Evolutionary conservation across 2,888 invertebrate genomes (phyloP), one percentile per base, ranked within the genome.

Genomic region (Myopa tessellatipennis): DNA sequence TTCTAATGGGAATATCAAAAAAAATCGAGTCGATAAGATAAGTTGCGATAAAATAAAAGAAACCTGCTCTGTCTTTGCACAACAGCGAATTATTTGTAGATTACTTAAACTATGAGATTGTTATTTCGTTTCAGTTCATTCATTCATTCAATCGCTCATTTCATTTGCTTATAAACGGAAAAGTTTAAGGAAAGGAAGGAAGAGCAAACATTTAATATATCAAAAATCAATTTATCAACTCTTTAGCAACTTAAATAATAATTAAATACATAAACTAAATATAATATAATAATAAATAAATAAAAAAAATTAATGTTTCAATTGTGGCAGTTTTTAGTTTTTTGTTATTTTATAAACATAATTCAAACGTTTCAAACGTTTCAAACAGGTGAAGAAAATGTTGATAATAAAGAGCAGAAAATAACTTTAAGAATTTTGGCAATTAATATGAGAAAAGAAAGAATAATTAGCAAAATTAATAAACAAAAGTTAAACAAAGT

Each of bases 1-100:
- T n/a, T 63, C 6, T 65, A 70, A 34, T 34, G 55, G 7, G 55
- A 70, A 70, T 50, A 69, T 69, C 50, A 55, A 70, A 6, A 45
- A 70, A 70, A 36, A 70, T 14, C 70, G 70, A n/a, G 36, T 34
- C 14, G 55, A 70, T 55, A 55, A 70, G 70, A 69, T 69, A 45
- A 6, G 45, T 8, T 45, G 10, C 45, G 61, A 61, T 61, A 61
- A 61, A 45, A 45, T 10, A 45, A 45, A 61, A 61, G 34, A 16
- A 65, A 65, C 26, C 14, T 10, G 63, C 34, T 52, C 34, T 34
- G 55, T 67, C n/a, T 36, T 40, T 8, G n/a, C 70, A 55, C 14
- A 70, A 55, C 36, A 10, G 34, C 26, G 16, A 55, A 70, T 36
- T 70, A 70, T 52, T 70, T 70, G 52, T 10, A 34, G 16, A 70